Evolutionary conservation across 2,113 vertebrate genomes (phyloP).

Genomic region (Rhea pennata): DNA sequence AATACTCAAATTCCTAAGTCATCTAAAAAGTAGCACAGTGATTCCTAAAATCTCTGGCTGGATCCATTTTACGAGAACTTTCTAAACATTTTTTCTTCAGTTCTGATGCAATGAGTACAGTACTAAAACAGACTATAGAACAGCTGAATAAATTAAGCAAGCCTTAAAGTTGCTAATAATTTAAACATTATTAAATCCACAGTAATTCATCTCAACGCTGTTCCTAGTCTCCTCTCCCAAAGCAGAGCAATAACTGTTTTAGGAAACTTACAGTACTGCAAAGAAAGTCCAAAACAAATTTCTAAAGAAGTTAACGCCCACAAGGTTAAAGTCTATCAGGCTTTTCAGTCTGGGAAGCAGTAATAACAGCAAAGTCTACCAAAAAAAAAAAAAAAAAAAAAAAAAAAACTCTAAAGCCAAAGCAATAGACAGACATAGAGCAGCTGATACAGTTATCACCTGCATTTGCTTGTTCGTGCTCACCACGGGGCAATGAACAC

Average conservation of each 20-base stretch:
- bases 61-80: background rate
- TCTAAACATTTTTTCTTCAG: background rate
- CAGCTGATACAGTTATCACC: background rate
- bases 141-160: background rate
- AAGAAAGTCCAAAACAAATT: background rate
- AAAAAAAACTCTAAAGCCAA: background rate
- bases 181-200: background rate
- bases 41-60: background rate
- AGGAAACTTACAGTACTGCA: background rate
- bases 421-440: accelerated
- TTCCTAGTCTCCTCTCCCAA: background rate
- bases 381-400: background rate
- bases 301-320: background rate
- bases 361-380: background rate
- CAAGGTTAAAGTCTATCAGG: background rate
- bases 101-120: background rate
- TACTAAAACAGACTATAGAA: background rate
- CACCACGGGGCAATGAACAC: background rate
- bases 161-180: background rate
- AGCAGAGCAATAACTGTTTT: background rate
- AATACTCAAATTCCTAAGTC: background rate
- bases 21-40: background rate
- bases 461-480: background rate
- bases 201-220: background rate
- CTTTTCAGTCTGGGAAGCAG: background rate